Conservation (phyloP, 2,113 vertebrate species). For the Hirundichthys speculiger region DNA sequence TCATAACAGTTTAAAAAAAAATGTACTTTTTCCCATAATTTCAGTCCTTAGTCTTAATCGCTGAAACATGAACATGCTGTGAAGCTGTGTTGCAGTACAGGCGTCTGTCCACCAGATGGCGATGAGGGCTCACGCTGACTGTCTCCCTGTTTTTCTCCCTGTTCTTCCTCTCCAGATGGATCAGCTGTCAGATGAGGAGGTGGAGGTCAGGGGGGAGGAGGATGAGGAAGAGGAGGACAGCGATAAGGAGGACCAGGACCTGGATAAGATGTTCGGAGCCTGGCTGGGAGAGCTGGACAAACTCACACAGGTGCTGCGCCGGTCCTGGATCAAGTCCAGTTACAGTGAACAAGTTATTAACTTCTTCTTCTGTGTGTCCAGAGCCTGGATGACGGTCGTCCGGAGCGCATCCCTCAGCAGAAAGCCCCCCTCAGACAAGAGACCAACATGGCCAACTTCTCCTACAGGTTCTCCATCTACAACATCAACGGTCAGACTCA, state of each 20-base stretch:
- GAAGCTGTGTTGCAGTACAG: neutral
- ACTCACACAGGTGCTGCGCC: constrained; percentile 87
- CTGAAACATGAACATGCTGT: too few relatives aligned
- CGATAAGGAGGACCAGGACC: constrained; percentile 97
- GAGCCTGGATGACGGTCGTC: constrained; percentile 93
- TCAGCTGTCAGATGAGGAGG: constrained; percentile 92
- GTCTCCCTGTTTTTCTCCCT: neutral
- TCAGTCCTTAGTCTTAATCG: too few relatives aligned
- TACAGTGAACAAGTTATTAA: neutral
- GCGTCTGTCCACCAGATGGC: constrained; percentile 29
- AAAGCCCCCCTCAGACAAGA: constrained; percentile 94
- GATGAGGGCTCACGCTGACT: neutral
- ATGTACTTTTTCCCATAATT: too few relatives aligned
- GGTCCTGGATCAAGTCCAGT: neutral
- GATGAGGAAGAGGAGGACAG: constrained; percentile 86
- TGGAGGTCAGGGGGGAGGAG: constrained; percentile 91
- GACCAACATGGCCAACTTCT: constrained; percentile 97
- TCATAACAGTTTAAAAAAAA: too few relatives aligned
- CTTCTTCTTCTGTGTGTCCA: constrained; percentile 38
- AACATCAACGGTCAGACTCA: constrained; percentile 92
- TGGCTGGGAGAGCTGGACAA: constrained; percentile 97
- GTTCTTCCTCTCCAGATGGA: constrained; percentile 85
- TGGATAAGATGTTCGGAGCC: constrained; percentile 98
- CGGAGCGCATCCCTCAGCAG: constrained; percentile 79
- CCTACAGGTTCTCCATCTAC: constrained; percentile 98